phyloP scores from a whole-genome alignment of 2,113 vertebrate genomes.

The Nycticorax nycticorax region DNA sequence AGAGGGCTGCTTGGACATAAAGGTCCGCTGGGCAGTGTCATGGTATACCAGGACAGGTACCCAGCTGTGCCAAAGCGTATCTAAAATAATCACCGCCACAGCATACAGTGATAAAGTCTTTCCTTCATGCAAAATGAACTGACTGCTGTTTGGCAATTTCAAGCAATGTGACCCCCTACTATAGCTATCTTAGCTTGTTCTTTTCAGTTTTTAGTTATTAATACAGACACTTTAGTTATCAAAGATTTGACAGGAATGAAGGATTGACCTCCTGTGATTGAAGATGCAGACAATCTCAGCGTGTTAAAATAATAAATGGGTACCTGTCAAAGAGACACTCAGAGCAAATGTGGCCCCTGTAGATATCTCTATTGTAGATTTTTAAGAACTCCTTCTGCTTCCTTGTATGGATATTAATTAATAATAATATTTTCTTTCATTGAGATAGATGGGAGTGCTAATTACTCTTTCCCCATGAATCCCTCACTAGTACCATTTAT shows the following conservation, averaged over 20 bases:
- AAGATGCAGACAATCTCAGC: slow-evolving; percentile 60
- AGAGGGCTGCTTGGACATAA: not conserved
- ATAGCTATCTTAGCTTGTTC: not conserved
- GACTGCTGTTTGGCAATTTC: not conserved
- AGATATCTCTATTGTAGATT: slow-evolving; percentile 69
- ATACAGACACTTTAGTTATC: slow-evolving; percentile 67
- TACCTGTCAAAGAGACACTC: slow-evolving; percentile 68
- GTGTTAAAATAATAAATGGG: slow-evolving; percentile 69
- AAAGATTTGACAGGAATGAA: slow-evolving; percentile 65
- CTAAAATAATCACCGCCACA: not conserved
- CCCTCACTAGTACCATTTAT: slow-evolving; percentile 66
- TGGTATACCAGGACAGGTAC: not conserved
- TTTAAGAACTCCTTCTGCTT: slow-evolving; percentile 58
- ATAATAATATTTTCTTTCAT: slow-evolving; percentile 77
- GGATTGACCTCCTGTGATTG: slow-evolving; percentile 38
- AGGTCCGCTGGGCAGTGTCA: not conserved
- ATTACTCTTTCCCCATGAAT: slow-evolving; percentile 71
- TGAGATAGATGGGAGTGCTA: slow-evolving; percentile 73
- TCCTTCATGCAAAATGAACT: not conserved
- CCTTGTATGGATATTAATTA: slow-evolving; percentile 74
- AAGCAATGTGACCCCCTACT: not conserved
- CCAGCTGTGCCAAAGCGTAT: not conserved
- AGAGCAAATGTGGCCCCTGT: slow-evolving; percentile 65
- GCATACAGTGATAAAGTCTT: not conserved
- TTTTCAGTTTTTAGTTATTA: slow-evolving; percentile 53